phyloP scores from a whole-genome alignment of 1,140 invertebrate species.

The Tetramorium simillimum region DNA sequence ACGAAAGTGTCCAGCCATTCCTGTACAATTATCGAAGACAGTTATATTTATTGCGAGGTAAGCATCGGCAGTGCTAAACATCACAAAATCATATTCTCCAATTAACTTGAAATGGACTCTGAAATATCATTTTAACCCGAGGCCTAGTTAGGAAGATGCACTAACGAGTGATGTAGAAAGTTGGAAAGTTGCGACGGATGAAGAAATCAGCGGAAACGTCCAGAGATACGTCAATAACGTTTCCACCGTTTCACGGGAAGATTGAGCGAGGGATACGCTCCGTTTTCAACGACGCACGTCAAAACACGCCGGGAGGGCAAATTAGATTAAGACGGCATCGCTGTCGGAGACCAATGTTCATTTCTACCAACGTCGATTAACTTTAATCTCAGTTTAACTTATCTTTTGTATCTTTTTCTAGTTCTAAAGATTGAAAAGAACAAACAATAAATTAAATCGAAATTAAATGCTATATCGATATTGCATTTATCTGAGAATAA shows the following conservation, averaged over 20 bases:
- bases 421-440: background rate
- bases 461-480: no score
- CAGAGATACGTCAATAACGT: slow-evolving; percentile 27
- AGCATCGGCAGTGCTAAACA: background rate
- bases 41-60: background rate
- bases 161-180: slow-evolving; percentile 11
- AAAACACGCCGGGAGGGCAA: background rate
- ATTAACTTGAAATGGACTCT: background rate
- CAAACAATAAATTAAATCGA: no score
- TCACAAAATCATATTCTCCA: background rate
- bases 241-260: slow-evolving; percentile 7
- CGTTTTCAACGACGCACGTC: background rate
- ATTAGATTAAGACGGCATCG: background rate
- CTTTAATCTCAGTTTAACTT: background rate
- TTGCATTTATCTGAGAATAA: no score
- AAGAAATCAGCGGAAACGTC: slow-evolving; percentile 32
- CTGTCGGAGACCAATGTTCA: background rate
- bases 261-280: background rate
- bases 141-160: background rate
- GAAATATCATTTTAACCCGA: slow-evolving; percentile 9
- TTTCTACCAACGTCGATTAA: background rate
- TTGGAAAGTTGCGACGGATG: slow-evolving; percentile 15
- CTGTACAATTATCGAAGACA: background rate
- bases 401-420: background rate
- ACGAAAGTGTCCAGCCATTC: background rate